A percentile compares a stretch with the other conserved stretches of the same genome.
Conservation (phyloP, 2,888 invertebrate species). For the Monoplex corrugatus region DNA sequence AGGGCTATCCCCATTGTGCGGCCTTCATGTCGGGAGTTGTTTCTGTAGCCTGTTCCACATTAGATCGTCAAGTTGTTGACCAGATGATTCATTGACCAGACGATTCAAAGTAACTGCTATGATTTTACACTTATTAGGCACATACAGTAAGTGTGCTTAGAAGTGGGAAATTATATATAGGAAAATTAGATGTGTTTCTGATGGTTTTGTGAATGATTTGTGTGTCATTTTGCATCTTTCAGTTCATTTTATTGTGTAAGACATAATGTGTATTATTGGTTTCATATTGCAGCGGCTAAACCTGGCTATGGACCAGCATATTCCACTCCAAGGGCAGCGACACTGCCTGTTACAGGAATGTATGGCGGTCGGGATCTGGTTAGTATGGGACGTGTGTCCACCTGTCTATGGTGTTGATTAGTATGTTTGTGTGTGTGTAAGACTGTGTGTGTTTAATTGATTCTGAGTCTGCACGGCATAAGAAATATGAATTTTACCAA, state of each 20-base stretch:
- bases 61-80: no score
- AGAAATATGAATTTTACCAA: no score
- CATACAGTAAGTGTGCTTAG: no score
- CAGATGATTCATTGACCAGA: no score
- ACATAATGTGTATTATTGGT: not conserved
- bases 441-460: not conserved
- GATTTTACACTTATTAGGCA: no score
- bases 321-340: constrained; percentile 81
- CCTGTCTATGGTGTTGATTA: no score
- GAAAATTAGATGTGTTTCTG: no score
- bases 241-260: not conserved
- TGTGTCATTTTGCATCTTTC: not conserved
- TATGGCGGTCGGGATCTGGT: constrained; percentile 75
- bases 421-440: not conserved
- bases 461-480: not conserved
- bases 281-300: constrained; percentile 88
- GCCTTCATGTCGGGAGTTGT: no score
- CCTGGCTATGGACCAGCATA: constrained; percentile 88
- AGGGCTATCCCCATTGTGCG: no score
- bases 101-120: no score
- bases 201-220: not conserved
- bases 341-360: constrained; percentile 82
- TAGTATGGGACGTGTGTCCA: constrained; percentile 56
- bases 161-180: no score
- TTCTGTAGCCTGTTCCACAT: no score